Evolutionary conservation across 2,888 invertebrate species (phyloP).

Genomic region (Dryobota labecula): DNA sequence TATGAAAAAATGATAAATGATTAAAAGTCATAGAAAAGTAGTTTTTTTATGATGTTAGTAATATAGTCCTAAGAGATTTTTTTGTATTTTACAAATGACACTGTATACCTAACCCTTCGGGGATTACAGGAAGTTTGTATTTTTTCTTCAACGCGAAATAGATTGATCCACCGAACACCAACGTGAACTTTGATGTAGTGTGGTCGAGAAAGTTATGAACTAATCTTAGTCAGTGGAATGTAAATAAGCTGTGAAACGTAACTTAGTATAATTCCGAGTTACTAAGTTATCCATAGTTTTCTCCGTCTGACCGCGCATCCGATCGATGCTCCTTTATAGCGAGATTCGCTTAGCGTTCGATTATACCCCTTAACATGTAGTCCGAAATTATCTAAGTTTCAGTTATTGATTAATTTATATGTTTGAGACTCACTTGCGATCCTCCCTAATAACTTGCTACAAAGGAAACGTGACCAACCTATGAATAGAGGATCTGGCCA

Average conservation of each 20-base stretch:
- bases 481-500: background rate
- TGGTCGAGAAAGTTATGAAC: constrained; percentile 13
- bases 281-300: constrained; percentile 37
- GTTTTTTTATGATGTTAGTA: too few species aligned
- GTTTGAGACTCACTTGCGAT: background rate
- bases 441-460: background rate
- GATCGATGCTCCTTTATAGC: constrained; percentile 30
- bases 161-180: background rate
- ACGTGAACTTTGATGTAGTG: background rate
- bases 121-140: background rate
- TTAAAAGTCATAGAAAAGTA: too few species aligned
- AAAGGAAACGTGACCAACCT: background rate
- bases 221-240: constrained; percentile 25
- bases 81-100: too few species aligned
- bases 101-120: background rate
- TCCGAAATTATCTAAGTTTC: constrained; percentile 37
- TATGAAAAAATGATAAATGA: too few species aligned
- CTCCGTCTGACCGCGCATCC: constrained; percentile 24
- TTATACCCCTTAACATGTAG: constrained; percentile 25
- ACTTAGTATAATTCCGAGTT: constrained; percentile 17
- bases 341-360: constrained; percentile 36
- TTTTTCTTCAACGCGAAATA: background rate
- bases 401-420: constrained; percentile 3
- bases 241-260: constrained; percentile 35
- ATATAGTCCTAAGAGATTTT: too few species aligned